Base-by-base conservation (phyloP, 2,888 invertebrate genomes). In the Agrochola lota region DNA sequence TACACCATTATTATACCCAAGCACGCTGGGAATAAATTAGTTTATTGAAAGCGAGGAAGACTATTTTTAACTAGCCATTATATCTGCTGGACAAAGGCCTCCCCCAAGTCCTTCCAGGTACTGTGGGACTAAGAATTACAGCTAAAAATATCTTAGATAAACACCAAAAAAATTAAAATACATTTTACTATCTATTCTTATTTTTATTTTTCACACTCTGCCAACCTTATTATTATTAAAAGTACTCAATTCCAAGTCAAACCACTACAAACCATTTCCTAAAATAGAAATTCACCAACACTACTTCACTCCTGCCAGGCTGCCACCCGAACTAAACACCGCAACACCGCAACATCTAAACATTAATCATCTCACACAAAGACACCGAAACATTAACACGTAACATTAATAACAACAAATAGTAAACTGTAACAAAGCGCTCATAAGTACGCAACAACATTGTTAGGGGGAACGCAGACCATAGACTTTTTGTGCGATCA, bases 341-440 rank as follows among this genome's bases (percentile, higher is more conserved):
- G 20, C n/a, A 57, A n/a, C 12, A 23, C 8, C 63, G 20, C n/a
- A 20, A 26, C 78, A 64, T 30, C 15, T 26, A 9, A 17, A n/a
- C 40, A 57, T 81, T 64, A 74, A 64, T 78, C 81, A 78, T 30
- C 3, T 17, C 59, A 43, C 64, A 78, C 78, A 81, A 64, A 78
- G 49, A 81, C 75, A 81, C 43, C 72, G 17, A 7, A 15, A 52
- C 79, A 35, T 69, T 55, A 72, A 67, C 75, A 74, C 55, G 60
- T 62, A 23, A 68, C 68, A 82, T 64, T 81, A 52, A 76, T 55
- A 69, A 69, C 63, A 63, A 49, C 30, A 8, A 82, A 69, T 43
- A 15, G 35, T 66, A 20, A 66, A 77, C 43, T 26, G 63, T 55
- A 76, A 80, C 81, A 81, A 81, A 81, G 59, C 52, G 26, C 12